Conservation (phyloP, 2,797 vertebrate species). For the Crenichthys baileyi region DNA sequence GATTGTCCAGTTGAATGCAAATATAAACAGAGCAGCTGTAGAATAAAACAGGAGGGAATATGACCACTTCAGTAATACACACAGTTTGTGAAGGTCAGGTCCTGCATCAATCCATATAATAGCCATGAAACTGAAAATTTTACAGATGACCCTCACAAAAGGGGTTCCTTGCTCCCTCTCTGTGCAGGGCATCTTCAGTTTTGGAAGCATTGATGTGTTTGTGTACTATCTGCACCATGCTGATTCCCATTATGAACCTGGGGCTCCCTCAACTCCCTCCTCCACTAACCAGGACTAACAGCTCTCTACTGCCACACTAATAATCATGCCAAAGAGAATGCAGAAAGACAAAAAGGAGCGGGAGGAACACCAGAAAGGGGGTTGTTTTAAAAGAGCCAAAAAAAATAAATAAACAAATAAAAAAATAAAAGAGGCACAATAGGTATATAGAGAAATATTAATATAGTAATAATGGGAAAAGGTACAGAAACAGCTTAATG, state of each 20-base stretch:
- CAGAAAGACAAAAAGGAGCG: constrained; percentile 40
- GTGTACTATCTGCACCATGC: constrained; percentile 66
- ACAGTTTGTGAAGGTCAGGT: constrained; percentile 6
- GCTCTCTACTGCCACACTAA: constrained; percentile 69
- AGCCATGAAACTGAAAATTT: constrained; percentile 41
- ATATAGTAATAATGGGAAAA: constrained; percentile 42
- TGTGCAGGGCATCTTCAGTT: constrained; percentile 29
- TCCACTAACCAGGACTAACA: constrained; percentile 60
- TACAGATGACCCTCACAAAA: constrained; percentile 22
- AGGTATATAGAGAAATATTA: constrained; percentile 53
- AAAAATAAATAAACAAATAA: no score
- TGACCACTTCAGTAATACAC: background rate
- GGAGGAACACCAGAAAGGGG: constrained; percentile 12
- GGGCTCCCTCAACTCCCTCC: constrained; percentile 53
- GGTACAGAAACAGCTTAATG: background rate
- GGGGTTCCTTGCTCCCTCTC: constrained; percentile 25
- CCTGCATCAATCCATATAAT: constrained; percentile 14
- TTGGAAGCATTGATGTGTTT: constrained; percentile 62
- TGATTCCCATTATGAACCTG: constrained; percentile 68
- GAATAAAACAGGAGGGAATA: constrained; percentile 10
- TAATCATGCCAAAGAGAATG: constrained; percentile 61
- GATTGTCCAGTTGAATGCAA: constrained; percentile 11
- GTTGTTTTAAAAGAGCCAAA: constrained; percentile 33
- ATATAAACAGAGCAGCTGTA: background rate
- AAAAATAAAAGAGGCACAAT: constrained; percentile 37